Percentiles rank a stretch among this genome's conserved stretches.
phyloP scores from a whole-genome alignment of 1,140 invertebrate genomes.

The Oedothorax gibbosus region DNA sequence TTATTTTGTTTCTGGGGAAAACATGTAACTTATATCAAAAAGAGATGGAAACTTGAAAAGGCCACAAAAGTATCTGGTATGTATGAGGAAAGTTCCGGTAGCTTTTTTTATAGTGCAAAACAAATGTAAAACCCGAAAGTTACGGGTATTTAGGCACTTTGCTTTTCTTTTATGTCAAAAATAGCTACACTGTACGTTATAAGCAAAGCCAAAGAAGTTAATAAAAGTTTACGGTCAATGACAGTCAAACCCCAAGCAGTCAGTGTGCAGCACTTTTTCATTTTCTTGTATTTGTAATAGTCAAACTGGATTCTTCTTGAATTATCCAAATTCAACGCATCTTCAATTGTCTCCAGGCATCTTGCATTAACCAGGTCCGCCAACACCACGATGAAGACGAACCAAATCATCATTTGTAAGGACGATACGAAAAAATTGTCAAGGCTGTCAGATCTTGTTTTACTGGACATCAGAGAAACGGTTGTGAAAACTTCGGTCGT shows the following conservation, averaged over 20 bases:
- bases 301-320: neutral
- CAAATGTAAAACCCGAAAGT: too few species aligned
- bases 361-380: neutral
- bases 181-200: constrained; percentile 7
- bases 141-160: too few species aligned
- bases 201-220: neutral
- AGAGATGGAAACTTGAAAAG: too few species aligned
- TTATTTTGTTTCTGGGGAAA: too few species aligned
- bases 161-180: constrained; percentile 8
- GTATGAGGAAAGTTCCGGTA: too few species aligned
- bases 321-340: neutral
- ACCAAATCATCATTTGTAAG: neutral
- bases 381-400: neutral
- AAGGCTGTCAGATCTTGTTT: neutral
- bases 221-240: neutral
- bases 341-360: neutral
- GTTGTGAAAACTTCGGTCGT: neutral
- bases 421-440: neutral
- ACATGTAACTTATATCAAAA: too few species aligned
- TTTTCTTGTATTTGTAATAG: constrained; percentile 12
- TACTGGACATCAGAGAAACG: neutral
- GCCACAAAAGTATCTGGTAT: too few species aligned
- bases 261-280: constrained; percentile 2
- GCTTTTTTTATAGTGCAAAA: too few species aligned
- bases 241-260: constrained; percentile 3